Percentiles rank a stretch among this genome's conserved stretches.
These are phyloP conservation scores for Machimus atricapillus DNA, from an alignment of 2,888 invertebrate species.

Conservation along the genomic window DNA sequence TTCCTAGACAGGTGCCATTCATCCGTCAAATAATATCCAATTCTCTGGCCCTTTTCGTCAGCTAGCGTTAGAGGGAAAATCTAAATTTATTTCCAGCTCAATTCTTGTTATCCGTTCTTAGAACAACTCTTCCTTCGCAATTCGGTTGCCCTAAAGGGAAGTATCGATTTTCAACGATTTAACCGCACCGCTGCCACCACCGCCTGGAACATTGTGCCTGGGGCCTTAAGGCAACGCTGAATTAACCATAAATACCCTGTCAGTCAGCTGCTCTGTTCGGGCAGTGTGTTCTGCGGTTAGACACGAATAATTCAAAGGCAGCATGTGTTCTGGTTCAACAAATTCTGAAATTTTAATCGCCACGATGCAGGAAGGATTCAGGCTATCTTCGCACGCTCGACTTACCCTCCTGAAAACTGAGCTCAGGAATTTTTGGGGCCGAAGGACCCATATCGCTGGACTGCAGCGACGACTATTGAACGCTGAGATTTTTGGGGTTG, in stretches of 20 bases:
- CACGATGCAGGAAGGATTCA: constrained; percentile 1
- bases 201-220: background rate
- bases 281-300: constrained; percentile 12
- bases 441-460: background rate
- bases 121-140: background rate
- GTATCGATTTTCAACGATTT: constrained; percentile 11
- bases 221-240: background rate
- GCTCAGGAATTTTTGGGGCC: background rate
- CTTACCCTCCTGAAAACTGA: background rate
- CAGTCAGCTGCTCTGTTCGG: constrained; percentile 4
- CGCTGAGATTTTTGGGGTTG: background rate
- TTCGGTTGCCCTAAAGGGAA: background rate
- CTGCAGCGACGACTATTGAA: background rate
- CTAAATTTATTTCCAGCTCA: background rate
- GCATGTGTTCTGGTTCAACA: constrained; percentile 33
- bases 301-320: constrained; percentile 36
- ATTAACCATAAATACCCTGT: constrained; percentile 30
- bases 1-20: background rate
- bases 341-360: constrained; percentile 32
- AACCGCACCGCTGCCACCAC: background rate
- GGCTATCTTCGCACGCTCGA: constrained; percentile 4
- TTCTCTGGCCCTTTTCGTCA: background rate
- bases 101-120: background rate
- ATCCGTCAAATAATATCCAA: background rate
- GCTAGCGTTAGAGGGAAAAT: background rate